A percentile compares a stretch with the other conserved stretches of the same genome.
These are phyloP conservation scores for Chrysomela aeneicollis DNA, from an alignment of 2,888 invertebrate genomes.

Conservation along the genomic window DNA sequence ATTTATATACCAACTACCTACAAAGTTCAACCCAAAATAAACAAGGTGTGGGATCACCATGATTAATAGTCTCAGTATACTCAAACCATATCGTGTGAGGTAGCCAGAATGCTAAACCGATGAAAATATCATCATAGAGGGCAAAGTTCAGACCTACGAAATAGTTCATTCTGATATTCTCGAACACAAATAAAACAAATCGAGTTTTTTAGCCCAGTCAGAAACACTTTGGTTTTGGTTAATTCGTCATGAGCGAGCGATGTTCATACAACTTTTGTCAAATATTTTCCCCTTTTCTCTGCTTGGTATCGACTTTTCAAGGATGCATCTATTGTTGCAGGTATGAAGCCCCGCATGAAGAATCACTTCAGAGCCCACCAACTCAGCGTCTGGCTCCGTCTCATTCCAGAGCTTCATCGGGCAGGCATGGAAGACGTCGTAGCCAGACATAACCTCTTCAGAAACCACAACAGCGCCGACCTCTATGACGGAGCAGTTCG, in stretches of 20 bases:
- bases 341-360: conserved; percentile 88
- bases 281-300: no score
- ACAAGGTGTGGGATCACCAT: conserved; percentile 16
- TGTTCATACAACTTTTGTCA: no score
- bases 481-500: conserved; percentile 90
- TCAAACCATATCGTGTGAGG: neutral
- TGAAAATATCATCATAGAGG: neutral
- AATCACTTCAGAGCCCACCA: conserved; percentile 96
- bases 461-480: conserved; percentile 87
- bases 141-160: no score
- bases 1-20: conserved; percentile 25
- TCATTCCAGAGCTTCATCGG: conserved; percentile 89
- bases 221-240: no score
- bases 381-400: conserved; percentile 91
- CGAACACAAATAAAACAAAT: no score
- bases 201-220: no score
- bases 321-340: conserved; percentile 71
- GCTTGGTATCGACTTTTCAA: no score
- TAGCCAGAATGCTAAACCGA: neutral
- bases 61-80: conserved; percentile 13
- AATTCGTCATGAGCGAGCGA: no score
- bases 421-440: conserved; percentile 91
- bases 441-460: conserved; percentile 86
- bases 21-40: conserved; percentile 27
- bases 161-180: no score